Evolutionary conservation across 1,140 invertebrate genomes (phyloP), one percentile per base, ranked within the genome.

Genomic region (Neodiprion virginianus): DNA sequence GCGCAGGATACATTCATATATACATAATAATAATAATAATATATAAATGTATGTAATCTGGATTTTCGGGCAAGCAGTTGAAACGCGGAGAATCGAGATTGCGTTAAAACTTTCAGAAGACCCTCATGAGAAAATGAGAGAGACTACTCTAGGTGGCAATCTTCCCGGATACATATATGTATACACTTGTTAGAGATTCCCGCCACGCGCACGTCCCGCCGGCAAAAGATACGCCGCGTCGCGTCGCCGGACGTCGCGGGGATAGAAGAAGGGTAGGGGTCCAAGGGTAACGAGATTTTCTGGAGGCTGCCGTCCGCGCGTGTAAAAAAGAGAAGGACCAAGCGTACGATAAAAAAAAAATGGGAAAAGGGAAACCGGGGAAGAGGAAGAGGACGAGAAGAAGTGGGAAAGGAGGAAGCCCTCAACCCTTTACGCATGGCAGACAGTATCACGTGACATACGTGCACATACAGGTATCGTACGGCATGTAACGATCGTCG

Each of bases 101-200:
- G 53, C 53, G 53, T 61, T 61, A 61, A 61, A 61, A 61, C 53
- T 61, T 61, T 61, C 11, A 61, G 53, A 61, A 61, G 53, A 61
- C 53, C 53, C 53, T 61, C 11, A 61, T 61, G 5, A 61, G 53
- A 61, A 61, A 61, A 61, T 61, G 53, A n/a, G n/a, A n/a, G n/a
- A n/a, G n/a, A 61, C 53, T 17, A 61, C n/a, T 61, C 11, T 17
- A 12, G 11, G 11, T 14, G 53, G 11, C 11, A 12, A 61, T 61
- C n/a, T 17, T 14, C 5, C 11, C 4, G 11, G 4, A 8, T 12
- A 12, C 11, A 61, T 61, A 12, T 61, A 14, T 12, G 11, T 12
- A 61, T 17, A 14, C 11, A 61, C 53, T 61, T 61, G 53, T 61
- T 61, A 61, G 53, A 12, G 53, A 61, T 61, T 61, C 53, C 11